A percentile compares a stretch with the other conserved stretches of the same genome.
Conservation (phyloP, 2,888 invertebrate species). For the Mesoligia furuncula region DNA sequence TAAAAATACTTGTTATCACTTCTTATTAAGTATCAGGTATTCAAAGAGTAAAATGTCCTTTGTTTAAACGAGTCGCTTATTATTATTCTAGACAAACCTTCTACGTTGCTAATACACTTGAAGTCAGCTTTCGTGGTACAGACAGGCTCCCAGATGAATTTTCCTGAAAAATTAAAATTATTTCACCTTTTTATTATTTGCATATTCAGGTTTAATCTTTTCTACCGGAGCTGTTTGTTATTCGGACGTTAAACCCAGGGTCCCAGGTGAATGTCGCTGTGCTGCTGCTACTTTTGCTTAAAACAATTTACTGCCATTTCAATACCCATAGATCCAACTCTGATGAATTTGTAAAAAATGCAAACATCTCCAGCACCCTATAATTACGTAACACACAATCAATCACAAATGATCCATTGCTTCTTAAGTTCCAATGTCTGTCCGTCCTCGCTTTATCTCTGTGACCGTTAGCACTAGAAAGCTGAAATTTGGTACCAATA, state of each 20-base stretch:
- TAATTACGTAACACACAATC: too few relatives aligned
- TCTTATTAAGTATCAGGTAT: background rate
- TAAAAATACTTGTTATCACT: background rate
- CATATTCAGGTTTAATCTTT: constrained; percentile 1
- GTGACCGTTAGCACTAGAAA: too few relatives aligned
- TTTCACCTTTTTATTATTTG: constrained; percentile 11
- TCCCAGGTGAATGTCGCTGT: constrained; percentile 3
- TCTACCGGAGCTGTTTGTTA: background rate
- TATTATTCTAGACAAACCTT: constrained; percentile 66
- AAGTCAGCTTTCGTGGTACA: constrained; percentile 82
- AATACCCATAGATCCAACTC: background rate
- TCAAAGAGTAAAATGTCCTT: background rate
- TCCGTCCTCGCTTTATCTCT: too few relatives aligned
- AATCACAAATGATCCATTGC: too few relatives aligned
- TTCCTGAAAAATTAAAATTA: constrained; percentile 74
- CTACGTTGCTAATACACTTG: constrained; percentile 78
- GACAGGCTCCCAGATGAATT: constrained; percentile 77
- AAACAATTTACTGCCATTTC: background rate
- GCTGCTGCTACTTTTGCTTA: background rate
- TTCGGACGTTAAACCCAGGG: constrained; percentile 6
- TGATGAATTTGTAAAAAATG: background rate
- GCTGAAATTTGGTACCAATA: too few relatives aligned
- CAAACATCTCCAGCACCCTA: background rate
- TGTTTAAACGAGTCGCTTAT: constrained; percentile 3
- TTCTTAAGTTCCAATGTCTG: too few relatives aligned